Percentiles rank a stretch among this genome's conserved stretches.
Conservation (phyloP, 2,888 invertebrate genomes). For the Synanthedon formicaeformis region DNA sequence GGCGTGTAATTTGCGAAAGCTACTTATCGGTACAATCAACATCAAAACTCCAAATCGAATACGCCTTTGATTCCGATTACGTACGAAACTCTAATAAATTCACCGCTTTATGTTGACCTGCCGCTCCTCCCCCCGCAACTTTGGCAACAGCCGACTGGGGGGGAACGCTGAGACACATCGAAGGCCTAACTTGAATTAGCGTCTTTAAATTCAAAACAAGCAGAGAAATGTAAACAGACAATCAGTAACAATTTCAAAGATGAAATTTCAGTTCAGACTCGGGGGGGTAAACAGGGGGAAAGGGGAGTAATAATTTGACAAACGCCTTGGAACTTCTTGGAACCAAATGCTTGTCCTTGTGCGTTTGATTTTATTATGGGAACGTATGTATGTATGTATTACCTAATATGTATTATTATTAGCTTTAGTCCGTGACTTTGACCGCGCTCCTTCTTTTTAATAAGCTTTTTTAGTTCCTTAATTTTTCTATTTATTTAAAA, state of each 20-base stretch:
- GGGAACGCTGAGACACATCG: conserved; percentile 16
- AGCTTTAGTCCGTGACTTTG: too few species aligned
- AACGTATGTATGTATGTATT: neutral
- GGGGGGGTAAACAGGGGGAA: conserved; percentile 13
- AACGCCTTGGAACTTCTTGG: conserved; percentile 30
- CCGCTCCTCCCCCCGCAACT: conserved; percentile 10
- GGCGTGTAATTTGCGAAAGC: conserved; percentile 39
- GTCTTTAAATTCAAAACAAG: conserved; percentile 55
- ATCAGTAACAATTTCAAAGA: conserved; percentile 63
- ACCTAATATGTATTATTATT: too few species aligned
- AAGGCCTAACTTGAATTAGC: conserved; percentile 33
- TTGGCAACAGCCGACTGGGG: conserved; percentile 11
- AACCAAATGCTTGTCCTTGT: conserved; percentile 13
- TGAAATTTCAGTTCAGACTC: conserved; percentile 43
- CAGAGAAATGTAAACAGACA: conserved; percentile 65
- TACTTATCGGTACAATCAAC: conserved; percentile 44
- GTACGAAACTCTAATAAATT: conserved; percentile 43
- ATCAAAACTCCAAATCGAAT: conserved; percentile 34
- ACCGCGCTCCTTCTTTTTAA: too few species aligned
- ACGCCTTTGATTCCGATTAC: conserved; percentile 53
- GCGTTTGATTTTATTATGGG: neutral
- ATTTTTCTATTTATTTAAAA: too few species aligned
- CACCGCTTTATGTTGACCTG: conserved; percentile 36
- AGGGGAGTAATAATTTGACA: conserved; percentile 38
- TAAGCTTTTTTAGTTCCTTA: too few species aligned